These are phyloP conservation scores for Tupaia tana DNA, from an alignment of 2,113 vertebrate genomes.

Conservation along the genomic window DNA sequence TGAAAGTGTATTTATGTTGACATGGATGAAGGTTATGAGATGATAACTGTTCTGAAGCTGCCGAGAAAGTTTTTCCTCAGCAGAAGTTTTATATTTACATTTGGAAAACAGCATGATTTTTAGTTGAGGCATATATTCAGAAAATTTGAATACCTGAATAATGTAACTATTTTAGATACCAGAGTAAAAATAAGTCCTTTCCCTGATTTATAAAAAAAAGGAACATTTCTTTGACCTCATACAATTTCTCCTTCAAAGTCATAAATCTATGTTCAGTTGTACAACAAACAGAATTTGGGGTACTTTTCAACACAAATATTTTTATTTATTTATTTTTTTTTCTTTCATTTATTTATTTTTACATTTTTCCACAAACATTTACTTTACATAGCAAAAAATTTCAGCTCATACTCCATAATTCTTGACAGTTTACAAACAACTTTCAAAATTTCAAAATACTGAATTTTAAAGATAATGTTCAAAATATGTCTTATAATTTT, in stretches of 20 bases:
- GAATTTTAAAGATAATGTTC: no score
- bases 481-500: no score
- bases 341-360: no score
- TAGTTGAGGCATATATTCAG: background rate
- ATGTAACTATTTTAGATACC: background rate
- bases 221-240: background rate
- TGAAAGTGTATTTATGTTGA: slow-evolving; percentile 6
- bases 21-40: slow-evolving; percentile 39
- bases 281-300: background rate
- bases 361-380: no score
- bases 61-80: background rate
- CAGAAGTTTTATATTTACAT: background rate
- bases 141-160: background rate
- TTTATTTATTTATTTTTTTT: no score
- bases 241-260: background rate
- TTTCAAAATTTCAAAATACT: no score
- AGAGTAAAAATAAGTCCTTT: background rate
- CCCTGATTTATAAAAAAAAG: background rate
- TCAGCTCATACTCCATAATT: no score
- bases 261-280: background rate
- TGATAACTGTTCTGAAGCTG: background rate
- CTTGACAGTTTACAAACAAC: no score
- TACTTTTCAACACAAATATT: background rate
- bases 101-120: background rate
- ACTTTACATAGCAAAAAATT: no score